These are phyloP conservation scores for Rhabditoides inermis DNA, from an alignment of 2,888 invertebrate genomes.

Conservation along the genomic window DNA sequence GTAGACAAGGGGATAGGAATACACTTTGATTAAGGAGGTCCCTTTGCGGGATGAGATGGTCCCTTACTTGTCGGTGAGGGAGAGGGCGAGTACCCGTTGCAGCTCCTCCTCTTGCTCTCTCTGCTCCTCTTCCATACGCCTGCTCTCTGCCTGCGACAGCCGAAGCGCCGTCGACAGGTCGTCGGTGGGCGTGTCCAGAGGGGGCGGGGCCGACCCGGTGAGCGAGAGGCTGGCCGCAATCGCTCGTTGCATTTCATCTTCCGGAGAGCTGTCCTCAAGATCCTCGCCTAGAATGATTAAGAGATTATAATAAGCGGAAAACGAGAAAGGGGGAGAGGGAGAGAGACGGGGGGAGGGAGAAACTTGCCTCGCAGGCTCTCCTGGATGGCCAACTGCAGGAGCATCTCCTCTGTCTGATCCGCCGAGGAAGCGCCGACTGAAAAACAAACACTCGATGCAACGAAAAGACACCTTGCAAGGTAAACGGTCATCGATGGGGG, in stretches of 20 bases:
- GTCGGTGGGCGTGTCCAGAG: background rate
- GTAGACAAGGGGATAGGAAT: no score
- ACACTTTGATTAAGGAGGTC: no score
- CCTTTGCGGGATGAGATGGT: no score
- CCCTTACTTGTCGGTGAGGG: no score
- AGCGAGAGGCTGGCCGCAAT: conserved; percentile 7
- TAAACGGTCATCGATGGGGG: background rate
- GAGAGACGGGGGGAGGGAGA: no score
- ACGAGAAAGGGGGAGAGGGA: no score
- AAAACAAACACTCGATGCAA: background rate
- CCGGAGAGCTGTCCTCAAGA: no score
- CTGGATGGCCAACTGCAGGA: conserved; percentile 34
- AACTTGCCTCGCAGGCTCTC: conserved; percentile 24
- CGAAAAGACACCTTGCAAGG: background rate
- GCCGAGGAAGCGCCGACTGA: conserved; percentile 5
- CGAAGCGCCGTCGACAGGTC: conserved; percentile 14
- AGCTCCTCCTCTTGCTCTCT: no score
- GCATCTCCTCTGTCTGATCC: conserved; percentile 27
- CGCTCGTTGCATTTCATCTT: conserved; percentile 7
- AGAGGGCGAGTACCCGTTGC: no score
- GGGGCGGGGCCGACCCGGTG: background rate
- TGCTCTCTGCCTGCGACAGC: conserved; percentile 19
- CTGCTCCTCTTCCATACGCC: no score
- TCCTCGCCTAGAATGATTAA: no score
- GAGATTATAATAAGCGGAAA: no score